Conservation (phyloP, 2,113 vertebrate genomes). For the Dolichotis patagonum region DNA sequence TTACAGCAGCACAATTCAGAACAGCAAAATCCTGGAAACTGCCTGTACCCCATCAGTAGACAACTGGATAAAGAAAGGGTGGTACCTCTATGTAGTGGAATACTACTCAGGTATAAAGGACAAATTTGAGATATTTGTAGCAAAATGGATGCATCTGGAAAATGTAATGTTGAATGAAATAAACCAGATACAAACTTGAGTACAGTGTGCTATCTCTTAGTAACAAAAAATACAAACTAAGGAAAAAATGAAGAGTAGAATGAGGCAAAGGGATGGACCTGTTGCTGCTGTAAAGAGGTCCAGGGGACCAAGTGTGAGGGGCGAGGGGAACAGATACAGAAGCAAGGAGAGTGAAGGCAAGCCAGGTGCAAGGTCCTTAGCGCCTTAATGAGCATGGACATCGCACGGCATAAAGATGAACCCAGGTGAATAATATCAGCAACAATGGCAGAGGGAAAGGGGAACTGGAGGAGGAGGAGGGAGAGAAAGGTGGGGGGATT, state of each 20-base stretch:
- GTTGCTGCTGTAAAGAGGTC: neutral
- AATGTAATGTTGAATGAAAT: neutral
- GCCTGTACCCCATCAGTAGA: neutral
- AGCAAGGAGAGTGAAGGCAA: no score
- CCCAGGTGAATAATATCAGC: neutral
- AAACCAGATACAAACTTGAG: neutral
- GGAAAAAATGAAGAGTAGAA: neutral
- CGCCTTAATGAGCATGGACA: no score
- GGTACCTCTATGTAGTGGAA: neutral
- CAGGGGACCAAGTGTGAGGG: no score
- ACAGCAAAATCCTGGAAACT: neutral
- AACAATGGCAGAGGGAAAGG: neutral
- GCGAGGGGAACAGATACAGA: no score
- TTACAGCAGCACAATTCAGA: neutral
- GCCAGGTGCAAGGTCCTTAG: no score
- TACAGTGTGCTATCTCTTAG: neutral
- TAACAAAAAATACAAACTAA: neutral
- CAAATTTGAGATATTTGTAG: neutral
- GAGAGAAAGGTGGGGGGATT: neutral
- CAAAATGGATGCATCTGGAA: neutral
- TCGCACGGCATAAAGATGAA: no score
- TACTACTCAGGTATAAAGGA: neutral
- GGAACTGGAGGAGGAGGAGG: neutral
- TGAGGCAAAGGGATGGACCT: neutral
- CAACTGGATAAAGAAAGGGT: neutral